A percentile compares a stretch with the other conserved stretches of the same genome.
phyloP scores from a whole-genome alignment of 2,113 vertebrate species.

The Aptenodytes forsteri region DNA sequence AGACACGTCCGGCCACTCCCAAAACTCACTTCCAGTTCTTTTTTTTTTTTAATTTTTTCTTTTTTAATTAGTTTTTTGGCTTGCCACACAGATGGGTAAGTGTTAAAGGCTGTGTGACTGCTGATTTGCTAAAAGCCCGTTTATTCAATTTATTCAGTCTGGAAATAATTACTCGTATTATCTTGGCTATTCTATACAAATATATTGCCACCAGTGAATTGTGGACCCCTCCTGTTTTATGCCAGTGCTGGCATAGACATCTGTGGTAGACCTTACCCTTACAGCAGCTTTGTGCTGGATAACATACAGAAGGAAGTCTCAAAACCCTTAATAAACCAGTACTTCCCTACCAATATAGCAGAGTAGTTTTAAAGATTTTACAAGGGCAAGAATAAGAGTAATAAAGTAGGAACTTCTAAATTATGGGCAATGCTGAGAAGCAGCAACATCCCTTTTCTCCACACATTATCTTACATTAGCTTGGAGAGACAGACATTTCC shows the following conservation, averaged over 20 bases:
- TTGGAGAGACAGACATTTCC: neutral
- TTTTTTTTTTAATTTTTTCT: neutral
- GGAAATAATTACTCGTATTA: neutral
- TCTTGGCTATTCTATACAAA: neutral
- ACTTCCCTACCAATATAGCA: neutral
- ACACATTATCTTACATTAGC: neutral
- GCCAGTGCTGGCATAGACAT: neutral
- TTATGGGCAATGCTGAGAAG: neutral
- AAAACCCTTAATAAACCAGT: neutral
- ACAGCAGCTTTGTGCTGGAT: neutral
- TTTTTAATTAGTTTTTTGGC: constrained; percentile 48
- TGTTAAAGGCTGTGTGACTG: constrained; percentile 8
- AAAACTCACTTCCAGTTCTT: constrained; percentile 55
- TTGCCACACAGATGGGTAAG: neutral
- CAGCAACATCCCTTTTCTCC: neutral
- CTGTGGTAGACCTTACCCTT: neutral
- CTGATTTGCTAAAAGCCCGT: neutral
- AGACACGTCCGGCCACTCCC: constrained; percentile 58
- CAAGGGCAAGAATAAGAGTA: neutral
- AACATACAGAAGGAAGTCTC: neutral
- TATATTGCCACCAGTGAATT: neutral
- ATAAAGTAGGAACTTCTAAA: neutral
- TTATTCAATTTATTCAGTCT: neutral
- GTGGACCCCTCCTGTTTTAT: neutral
- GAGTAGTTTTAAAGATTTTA: neutral